Conservation (phyloP, 2,888 invertebrate genomes). For the Leptinotarsa juncta region DNA sequence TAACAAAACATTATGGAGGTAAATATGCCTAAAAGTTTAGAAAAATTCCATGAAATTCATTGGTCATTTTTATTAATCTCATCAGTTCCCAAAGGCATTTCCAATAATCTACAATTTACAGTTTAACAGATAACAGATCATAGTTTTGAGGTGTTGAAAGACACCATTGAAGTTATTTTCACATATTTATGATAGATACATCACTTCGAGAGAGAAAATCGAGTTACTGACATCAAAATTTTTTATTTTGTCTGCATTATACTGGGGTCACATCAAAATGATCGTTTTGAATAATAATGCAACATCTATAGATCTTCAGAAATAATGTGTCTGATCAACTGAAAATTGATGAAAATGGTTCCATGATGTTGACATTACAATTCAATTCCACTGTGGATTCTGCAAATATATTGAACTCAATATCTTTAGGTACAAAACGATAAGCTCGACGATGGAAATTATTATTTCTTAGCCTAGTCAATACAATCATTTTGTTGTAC, state of each 20-base stretch:
- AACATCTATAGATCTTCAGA: background rate
- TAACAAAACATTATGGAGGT: background rate
- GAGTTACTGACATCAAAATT: slow-evolving; percentile 35
- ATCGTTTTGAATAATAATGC: slow-evolving; percentile 20
- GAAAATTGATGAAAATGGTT: background rate
- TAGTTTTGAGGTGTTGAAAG: slow-evolving; percentile 38
- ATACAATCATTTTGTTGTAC: slow-evolving; percentile 18
- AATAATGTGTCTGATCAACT: slow-evolving; percentile 1
- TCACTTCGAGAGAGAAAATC: slow-evolving; percentile 18
- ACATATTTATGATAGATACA: slow-evolving; percentile 29
- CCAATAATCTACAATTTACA: slow-evolving; percentile 50
- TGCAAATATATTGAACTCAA: slow-evolving; percentile 34
- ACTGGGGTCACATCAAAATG: slow-evolving; percentile 36
- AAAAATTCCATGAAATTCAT: slow-evolving; percentile 28
- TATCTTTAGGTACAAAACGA: slow-evolving; percentile 50
- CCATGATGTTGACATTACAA: background rate
- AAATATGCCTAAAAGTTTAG: background rate
- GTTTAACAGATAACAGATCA: slow-evolving; percentile 46
- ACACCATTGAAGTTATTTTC: slow-evolving; percentile 41
- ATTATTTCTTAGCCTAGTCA: slow-evolving; percentile 5
- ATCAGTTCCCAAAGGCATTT: slow-evolving; percentile 52
- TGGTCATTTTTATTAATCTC: slow-evolving; percentile 50
- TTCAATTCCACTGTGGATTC: background rate
- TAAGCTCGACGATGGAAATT: slow-evolving; percentile 20
- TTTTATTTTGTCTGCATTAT: slow-evolving; percentile 36